These are phyloP conservation scores for Petromus typicus DNA, from an alignment of 2,113 vertebrate genomes.

Conservation along the genomic window DNA sequence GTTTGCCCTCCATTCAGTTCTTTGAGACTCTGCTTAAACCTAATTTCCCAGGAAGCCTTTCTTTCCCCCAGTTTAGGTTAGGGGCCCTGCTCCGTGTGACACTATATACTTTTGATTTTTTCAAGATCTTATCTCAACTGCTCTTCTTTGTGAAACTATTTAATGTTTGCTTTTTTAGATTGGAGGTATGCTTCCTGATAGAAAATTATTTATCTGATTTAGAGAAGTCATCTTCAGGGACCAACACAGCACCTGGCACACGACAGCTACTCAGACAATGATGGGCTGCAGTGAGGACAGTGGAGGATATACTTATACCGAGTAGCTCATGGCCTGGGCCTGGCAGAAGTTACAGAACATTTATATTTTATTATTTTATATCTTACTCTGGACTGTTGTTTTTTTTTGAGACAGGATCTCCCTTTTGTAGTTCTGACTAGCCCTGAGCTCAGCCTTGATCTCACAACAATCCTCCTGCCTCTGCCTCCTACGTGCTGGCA, in stretches of 20 bases:
- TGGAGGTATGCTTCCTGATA: neutral
- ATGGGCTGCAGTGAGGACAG: neutral
- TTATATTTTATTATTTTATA: constrained; percentile 11
- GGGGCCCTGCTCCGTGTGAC: neutral
- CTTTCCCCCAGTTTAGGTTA: neutral
- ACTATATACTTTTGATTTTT: neutral
- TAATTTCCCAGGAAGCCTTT: neutral
- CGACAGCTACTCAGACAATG: constrained; percentile 41
- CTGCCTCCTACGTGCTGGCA: too few species aligned
- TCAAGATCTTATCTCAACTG: neutral
- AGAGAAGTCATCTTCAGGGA: neutral
- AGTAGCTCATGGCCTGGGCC: neutral
- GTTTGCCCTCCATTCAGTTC: neutral
- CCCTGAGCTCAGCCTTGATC: too few species aligned
- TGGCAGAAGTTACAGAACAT: neutral
- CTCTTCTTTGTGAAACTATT: constrained; percentile 10
- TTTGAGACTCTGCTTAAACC: neutral
- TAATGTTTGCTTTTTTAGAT: constrained; percentile 6
- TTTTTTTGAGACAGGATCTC: too few species aligned
- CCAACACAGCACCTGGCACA: neutral
- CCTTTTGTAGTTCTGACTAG: too few species aligned
- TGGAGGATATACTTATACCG: neutral
- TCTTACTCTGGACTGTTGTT: too few species aligned
- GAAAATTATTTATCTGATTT: constrained; percentile 38
- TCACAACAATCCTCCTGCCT: too few species aligned